Evolutionary conservation across 2,888 invertebrate species (phyloP), one percentile per base, ranked within the genome.

Genomic region (Elegia similella): DNA sequence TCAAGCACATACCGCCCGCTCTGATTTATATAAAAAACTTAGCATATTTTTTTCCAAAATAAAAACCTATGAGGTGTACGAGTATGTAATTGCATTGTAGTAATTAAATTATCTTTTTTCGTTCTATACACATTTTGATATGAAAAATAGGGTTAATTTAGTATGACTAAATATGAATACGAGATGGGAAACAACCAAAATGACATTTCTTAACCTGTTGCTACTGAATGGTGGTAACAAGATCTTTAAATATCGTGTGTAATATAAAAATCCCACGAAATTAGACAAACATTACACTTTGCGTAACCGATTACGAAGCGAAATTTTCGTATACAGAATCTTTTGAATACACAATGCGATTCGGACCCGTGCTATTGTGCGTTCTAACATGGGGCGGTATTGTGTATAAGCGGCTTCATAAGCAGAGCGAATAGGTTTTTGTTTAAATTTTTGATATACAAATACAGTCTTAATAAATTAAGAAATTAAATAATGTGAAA

Each of bases 301-400:
- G 10, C 48, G 56, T 42, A 56, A 56, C 29, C 42, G 29, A 34
- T 59, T 59, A 55, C 52, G 42, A 62, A 56, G 57, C 23, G 44
- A 44, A 50, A 50, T 42, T 55, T 44, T 59, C 58, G 55, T 46
- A 55, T 46, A 30, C 54, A 58, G 52, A 12, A 6, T 50, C 42
- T 53, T 43, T 60, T 59, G 62, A 67, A 59, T 30, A 59, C 62
- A 70, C 66, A 70, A 68, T 69, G 60, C 60, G 64, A 67, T 64
- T 61, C 60, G 61, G 57, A 55, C 63, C 59, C 53, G 52, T 59
- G 64, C 65, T 62, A 64, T 66, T 67, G 62, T 62, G 62, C 59
- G 68, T 69, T 66, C 69, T 67, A 59, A 60, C 15, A 23, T 47
- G 43, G 23, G 42, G 58, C 50, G 17, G 54, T 60, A 43, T 16